Base-by-base conservation (phyloP, 2,797 vertebrate species). In the Diplodus sargus region DNA sequence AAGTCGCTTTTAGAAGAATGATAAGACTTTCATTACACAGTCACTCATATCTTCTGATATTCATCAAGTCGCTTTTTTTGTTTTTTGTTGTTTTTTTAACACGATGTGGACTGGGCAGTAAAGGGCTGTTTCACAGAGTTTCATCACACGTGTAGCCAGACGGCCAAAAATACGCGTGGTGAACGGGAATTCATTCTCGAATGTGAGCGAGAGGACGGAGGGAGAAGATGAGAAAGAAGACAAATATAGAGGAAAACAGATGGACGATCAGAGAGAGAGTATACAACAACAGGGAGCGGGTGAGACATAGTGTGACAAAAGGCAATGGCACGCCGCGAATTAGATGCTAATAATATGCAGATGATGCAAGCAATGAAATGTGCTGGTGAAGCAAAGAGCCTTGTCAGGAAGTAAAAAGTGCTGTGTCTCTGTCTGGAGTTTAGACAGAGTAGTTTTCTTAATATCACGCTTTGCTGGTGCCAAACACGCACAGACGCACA, bases 281-380 rank as follows among this genome's bases (percentile, higher is more conserved):
- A 61, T 22, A 74, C 42, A 77, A 74, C 47, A 76, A 77, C 60
- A 51, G 39, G 47, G 56, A 72, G 57, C 9, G 12, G 70, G 52
- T 25, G 20, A 85, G 65, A 79, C 66, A 57, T 49, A 56, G 67
- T 68, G 85, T 63, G 78, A 83, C 67, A 76, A 81, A 90, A 86
- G 74, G 63, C 51, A 54, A 65, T 48, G 13, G 72, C 70, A 88
- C 0, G 17, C 67, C 53, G 74, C 68, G 71, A 88, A 92, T 67
- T 70, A 74, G 70, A 90, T 85, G 84, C 76, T 82, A 79, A 89
- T 74, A 83, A 85, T 70, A 90, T 88, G 75, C 71, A 90, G 72
- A 90, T 90, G 90, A 91, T 90, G 86, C 76, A 90, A 91, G 79
- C 47, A 66, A 87, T 76, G 64, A 82, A 92, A 88, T 87, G 54